Conservation (phyloP, 2,888 invertebrate species). For the Ernsta delagoae region DNA sequence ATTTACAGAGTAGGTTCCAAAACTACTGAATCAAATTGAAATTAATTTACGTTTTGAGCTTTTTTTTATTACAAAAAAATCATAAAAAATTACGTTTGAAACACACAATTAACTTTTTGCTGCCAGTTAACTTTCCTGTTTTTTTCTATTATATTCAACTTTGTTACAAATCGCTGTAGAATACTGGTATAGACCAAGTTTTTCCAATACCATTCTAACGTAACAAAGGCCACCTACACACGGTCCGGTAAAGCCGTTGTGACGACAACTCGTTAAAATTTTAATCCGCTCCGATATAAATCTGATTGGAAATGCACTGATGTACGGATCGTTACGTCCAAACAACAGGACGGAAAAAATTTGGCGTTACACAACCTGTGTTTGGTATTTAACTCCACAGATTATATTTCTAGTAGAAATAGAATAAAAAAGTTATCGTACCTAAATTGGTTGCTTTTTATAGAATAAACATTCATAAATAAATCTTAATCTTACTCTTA, state of each 20-base stretch:
- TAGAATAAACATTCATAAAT: too few species aligned
- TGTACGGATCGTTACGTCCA: slow-evolving; percentile 59
- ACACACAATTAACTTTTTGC: too few species aligned
- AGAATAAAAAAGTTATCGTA: slow-evolving; percentile 28
- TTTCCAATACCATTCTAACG: slow-evolving; percentile 50
- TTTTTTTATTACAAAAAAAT: too few species aligned
- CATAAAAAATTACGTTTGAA: too few species aligned
- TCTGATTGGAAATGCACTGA: slow-evolving; percentile 70
- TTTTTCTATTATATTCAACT: not conserved
- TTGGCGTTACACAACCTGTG: slow-evolving; percentile 32
- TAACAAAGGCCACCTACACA: slow-evolving; percentile 60
- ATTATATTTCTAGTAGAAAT: not conserved
- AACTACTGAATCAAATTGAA: too few species aligned
- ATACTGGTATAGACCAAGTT: slow-evolving; percentile 3
- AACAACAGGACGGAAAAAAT: slow-evolving; percentile 46
- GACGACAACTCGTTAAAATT: slow-evolving; percentile 71
- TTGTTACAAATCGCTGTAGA: slow-evolving; percentile 8
- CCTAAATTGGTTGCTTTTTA: too few species aligned
- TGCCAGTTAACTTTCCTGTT: too few species aligned
- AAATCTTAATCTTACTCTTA: too few species aligned
- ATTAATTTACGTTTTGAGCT: too few species aligned
- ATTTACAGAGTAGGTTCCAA: too few species aligned
- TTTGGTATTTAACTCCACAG: slow-evolving; percentile 30
- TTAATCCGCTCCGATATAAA: slow-evolving; percentile 70
- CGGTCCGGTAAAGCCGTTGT: slow-evolving; percentile 58